Base-by-base conservation (phyloP, 1,140 invertebrate species). In the Euschistus heros region DNA sequence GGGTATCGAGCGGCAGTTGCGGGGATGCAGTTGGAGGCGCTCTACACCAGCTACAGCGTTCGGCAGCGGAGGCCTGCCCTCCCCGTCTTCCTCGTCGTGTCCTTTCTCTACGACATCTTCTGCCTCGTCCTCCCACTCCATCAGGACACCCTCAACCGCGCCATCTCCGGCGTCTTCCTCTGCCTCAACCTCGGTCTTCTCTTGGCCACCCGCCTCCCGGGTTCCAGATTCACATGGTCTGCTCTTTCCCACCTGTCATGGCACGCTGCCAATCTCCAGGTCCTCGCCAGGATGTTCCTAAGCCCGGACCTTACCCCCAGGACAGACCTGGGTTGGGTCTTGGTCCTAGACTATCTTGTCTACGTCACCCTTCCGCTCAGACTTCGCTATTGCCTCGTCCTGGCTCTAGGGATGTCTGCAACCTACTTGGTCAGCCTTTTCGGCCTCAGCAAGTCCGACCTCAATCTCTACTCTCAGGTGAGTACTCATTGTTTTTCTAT, bases 301-400 rank as follows among this genome's bases (percentile, higher is more conserved):
- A 80, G 82, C 71, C 75, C 75, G 64, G 79, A 80, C 47, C 78
- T 79, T 67, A 80, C 79, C 6, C 76, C 79, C 20, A 74, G 79
- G 60, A 81, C 85, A 68, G 78, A 79, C 54, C 78, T 93, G 0
- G 87, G 86, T 24, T 92, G 89, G 89, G 80, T 86, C 18, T 76
- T 92, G 50, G 76, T 93, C n/a, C 74, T 91, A 59, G 84, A 89
- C 67, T 94, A 91, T 72, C 80, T 91, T n/a, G 83, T 89, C n/a
- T 86, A 89, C 73, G 87, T 90, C 42, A 87, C 89, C 0, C 73
- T 93, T 66, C 91, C 91, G 0, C 77, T 93, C 52, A 80, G 84
- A 24, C 73, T 90, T 2, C 76, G 80, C 10, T 81, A 86, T 64
- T 87, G 84, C 71, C 70, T 83, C 17, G 64, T 81, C 30, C 74